phyloP scores from a whole-genome alignment of 2,113 vertebrate genomes.

The Pteropus alecto region DNA sequence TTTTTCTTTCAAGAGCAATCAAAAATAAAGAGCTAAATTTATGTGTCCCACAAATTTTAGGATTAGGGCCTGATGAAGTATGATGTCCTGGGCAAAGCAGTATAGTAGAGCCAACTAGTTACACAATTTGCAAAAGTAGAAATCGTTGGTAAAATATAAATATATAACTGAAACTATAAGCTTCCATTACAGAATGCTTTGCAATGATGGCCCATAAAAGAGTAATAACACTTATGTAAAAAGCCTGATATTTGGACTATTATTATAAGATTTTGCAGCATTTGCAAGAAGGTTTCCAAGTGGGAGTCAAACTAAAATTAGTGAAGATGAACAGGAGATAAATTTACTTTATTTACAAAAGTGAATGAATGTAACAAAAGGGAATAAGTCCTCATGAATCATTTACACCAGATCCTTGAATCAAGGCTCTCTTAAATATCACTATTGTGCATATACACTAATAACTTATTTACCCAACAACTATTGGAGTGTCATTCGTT shows the following conservation, averaged over 20 bases:
- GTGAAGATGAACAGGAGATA: not conserved
- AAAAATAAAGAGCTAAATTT: not conserved
- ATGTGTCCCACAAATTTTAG: conserved; percentile 48
- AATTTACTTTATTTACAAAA: conserved; percentile 30
- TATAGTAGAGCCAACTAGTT: conserved; percentile 40
- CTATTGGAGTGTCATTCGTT: not conserved
- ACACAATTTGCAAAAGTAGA: conserved; percentile 55
- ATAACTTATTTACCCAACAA: not conserved
- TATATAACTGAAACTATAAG: conserved; percentile 17
- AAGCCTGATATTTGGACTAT: not conserved
- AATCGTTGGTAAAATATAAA: conserved; percentile 50
- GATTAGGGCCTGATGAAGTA: conserved; percentile 48
- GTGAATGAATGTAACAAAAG: not conserved
- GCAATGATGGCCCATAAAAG: not conserved
- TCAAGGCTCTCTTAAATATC: not conserved
- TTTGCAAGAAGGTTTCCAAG: conserved; percentile 24
- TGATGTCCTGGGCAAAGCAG: conserved; percentile 37
- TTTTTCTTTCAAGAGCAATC: not conserved
- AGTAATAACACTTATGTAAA: not conserved
- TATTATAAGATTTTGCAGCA: not conserved
- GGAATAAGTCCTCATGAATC: not conserved
- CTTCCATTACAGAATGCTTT: conserved; percentile 28
- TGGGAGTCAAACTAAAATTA: conserved; percentile 40
- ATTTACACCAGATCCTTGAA: not conserved
- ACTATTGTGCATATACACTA: not conserved